These are phyloP conservation scores for Argyresthia goedartella DNA, from an alignment of 2,888 invertebrate genomes.

Conservation along the genomic window DNA sequence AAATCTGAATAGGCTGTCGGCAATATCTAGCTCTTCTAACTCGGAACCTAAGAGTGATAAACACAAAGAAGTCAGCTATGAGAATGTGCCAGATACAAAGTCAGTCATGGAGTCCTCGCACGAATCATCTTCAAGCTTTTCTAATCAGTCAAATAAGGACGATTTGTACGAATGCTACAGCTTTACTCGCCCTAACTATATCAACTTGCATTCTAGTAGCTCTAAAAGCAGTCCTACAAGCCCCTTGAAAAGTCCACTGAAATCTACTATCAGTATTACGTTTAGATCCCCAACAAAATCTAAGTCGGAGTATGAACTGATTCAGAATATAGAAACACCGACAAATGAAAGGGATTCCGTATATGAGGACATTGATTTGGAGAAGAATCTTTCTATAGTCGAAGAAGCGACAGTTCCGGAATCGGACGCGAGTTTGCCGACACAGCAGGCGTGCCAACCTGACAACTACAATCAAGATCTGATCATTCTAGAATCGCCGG, in stretches of 20 bases:
- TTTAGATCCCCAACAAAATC: constrained; percentile 74
- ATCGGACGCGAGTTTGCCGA: constrained; percentile 66
- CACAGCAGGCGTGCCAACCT: constrained; percentile 70
- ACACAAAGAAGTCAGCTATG: constrained; percentile 21
- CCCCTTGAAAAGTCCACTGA: constrained; percentile 69
- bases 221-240: constrained; percentile 54
- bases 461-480: constrained; percentile 40
- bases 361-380: constrained; percentile 71
- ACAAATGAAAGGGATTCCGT: constrained; percentile 59
- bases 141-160: constrained; percentile 41
- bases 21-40: constrained; percentile 52
- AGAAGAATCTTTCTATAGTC: constrained; percentile 60
- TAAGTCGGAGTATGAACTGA: constrained; percentile 59
- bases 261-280: constrained; percentile 80
- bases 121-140: constrained; percentile 56
- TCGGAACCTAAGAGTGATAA: constrained; percentile 37
- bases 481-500: constrained; percentile 69
- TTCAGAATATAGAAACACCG: constrained; percentile 41
- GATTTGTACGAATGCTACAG: constrained; percentile 53
- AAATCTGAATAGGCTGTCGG: constrained; percentile 58
- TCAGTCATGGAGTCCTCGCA: constrained; percentile 56
- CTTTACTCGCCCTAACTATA: constrained; percentile 55
- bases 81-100: constrained; percentile 29
- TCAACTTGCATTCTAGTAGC: constrained; percentile 54
- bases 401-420: constrained; percentile 69